Conservation (phyloP, 2,888 invertebrate genomes). For the Ptychoptera contaminata region DNA sequence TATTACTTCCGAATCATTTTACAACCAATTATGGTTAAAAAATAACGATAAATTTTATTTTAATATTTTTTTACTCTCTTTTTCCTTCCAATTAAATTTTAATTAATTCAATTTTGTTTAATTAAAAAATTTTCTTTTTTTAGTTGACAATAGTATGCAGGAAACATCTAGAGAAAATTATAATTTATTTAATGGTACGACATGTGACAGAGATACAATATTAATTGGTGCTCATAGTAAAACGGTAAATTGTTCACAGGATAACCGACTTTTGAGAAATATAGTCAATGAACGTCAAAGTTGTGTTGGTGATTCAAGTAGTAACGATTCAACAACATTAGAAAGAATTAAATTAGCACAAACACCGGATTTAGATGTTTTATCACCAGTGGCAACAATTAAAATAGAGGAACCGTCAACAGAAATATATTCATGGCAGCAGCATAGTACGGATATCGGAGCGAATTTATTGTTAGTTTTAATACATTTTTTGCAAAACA, state of each 20-base stretch:
- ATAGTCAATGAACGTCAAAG: too few relatives aligned
- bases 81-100: constrained; percentile 4
- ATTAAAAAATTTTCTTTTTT: constrained; percentile 6
- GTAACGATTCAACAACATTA: not conserved
- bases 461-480: constrained; percentile 9
- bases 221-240: too few relatives aligned
- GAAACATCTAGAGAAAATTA: constrained; percentile 22
- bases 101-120: not conserved
- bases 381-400: too few relatives aligned
- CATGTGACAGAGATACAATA: constrained; percentile 7
- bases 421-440: constrained; percentile 5
- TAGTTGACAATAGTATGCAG: constrained; percentile 26
- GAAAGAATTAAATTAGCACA: constrained; percentile 8
- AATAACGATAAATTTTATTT: too few relatives aligned
- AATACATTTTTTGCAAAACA: not conserved
- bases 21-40: too few relatives aligned
- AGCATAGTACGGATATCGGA: constrained; percentile 5
- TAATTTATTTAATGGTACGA: constrained; percentile 18
- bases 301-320: too few relatives aligned
- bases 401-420: constrained; percentile 1
- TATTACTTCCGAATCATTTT: too few relatives aligned
- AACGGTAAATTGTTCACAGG: too few relatives aligned
- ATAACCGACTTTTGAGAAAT: too few relatives aligned
- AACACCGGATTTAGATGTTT: not conserved
- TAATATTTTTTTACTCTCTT: not conserved